Conservation (phyloP, 2,113 vertebrate genomes). For the Gasterosteus nipponicus region DNA sequence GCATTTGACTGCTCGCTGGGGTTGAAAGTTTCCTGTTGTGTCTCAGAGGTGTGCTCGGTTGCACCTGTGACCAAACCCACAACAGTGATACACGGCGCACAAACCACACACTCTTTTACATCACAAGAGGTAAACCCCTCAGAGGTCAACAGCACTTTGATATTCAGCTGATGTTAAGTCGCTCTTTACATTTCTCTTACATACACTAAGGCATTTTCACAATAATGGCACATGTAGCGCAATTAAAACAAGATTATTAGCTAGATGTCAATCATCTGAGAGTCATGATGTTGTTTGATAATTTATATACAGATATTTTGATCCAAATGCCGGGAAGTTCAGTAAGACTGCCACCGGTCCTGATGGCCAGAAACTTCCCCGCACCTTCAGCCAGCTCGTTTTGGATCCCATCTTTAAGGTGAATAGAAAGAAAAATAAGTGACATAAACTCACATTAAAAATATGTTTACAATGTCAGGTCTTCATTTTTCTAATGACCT, state of each 20-base stretch:
- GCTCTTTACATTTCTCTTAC: neutral
- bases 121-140: neutral
- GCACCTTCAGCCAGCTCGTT: constrained; percentile 93
- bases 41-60: neutral
- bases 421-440: constrained; percentile 8
- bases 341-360: constrained; percentile 85
- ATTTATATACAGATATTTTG: constrained; percentile 86
- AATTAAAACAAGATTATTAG: neutral
- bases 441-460: neutral
- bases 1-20: neutral
- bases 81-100: neutral
- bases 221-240: neutral
- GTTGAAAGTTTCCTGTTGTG: neutral
- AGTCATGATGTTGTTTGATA: neutral
- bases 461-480: neutral
- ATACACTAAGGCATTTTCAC: neutral
- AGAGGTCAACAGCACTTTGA: neutral
- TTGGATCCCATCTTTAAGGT: constrained; percentile 98
- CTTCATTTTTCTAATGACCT: neutral
- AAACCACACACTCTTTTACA: neutral
- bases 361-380: constrained; percentile 90
- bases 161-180: neutral
- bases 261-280: constrained; percentile 5
- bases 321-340: constrained; percentile 91
- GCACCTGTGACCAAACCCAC: neutral